Evolutionary conservation across 2,888 invertebrate genomes (phyloP).

Genomic region (Prosopocoilus inquinatus): DNA sequence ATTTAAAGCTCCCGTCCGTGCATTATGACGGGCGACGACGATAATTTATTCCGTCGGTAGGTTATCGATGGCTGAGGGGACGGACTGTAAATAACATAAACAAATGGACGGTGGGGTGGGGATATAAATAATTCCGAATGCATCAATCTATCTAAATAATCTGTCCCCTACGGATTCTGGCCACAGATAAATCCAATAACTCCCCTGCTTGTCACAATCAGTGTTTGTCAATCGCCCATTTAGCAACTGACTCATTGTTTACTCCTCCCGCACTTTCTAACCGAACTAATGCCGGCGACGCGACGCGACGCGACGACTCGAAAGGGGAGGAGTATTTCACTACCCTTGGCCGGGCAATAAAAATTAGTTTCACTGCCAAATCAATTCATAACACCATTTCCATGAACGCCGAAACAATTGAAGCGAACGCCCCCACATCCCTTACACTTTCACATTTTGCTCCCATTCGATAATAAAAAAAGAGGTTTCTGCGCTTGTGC

Average conservation of each 20-base stretch:
- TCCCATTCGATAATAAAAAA: too few relatives aligned
- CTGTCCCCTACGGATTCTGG: conserved; percentile 43
- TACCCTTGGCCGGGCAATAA: too few relatives aligned
- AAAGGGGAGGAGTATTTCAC: too few relatives aligned
- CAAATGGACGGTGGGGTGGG: conserved; percentile 45
- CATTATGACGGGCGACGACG: not conserved
- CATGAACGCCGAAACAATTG: too few relatives aligned
- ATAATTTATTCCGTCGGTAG: not conserved
- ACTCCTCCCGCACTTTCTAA: conserved; percentile 8
- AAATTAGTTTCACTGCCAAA: too few relatives aligned
- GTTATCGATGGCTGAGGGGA: conserved; percentile 5
- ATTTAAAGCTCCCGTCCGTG: not conserved
- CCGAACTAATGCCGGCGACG: too few relatives aligned
- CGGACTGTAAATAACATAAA: conserved; percentile 43
- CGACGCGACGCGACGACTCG: too few relatives aligned
- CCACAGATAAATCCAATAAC: conserved; percentile 49
- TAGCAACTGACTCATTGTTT: conserved; percentile 45
- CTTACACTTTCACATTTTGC: too few relatives aligned
- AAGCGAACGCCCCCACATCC: too few relatives aligned
- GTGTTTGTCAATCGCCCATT: conserved; percentile 49
- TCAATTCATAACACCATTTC: too few relatives aligned
- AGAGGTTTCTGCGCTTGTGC: too few relatives aligned
- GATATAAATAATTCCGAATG: conserved; percentile 48
- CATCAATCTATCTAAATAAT: conserved; percentile 49
- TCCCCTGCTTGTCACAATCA: conserved; percentile 49